These are phyloP conservation scores for Salvelinus namaycush DNA, from an alignment of 2,113 vertebrate species.

Conservation along the genomic window DNA sequence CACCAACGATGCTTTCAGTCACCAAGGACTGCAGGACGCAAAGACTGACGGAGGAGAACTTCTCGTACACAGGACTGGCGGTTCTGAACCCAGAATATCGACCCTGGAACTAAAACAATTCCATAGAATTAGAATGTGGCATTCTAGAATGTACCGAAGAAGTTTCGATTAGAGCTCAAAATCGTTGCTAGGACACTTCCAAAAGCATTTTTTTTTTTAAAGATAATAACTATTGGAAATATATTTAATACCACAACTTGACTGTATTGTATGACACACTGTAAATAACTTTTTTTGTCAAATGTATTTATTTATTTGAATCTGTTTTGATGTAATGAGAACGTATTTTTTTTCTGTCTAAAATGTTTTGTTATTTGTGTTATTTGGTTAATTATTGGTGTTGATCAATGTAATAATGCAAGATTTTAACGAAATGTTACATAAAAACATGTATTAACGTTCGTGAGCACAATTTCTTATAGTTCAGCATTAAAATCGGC, in stretches of 20 bases:
- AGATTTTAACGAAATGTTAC: no score
- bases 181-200: constrained; percentile 28
- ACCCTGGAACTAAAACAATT: constrained; percentile 71
- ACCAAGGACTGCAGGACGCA: constrained; percentile 44
- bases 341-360: constrained; percentile 29
- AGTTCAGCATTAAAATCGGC: background rate
- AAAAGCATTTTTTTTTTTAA: background rate
- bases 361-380: constrained; percentile 4
- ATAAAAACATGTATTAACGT: no score
- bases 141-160: background rate
- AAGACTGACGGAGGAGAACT: constrained; percentile 43
- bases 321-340: constrained; percentile 8
- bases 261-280: background rate
- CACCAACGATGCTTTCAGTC: constrained; percentile 23
- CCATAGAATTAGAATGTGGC: background rate
- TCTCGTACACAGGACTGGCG: constrained; percentile 54
- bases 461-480: background rate
- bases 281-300: no score
- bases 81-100: constrained; percentile 69
- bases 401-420: no score
- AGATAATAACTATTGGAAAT: constrained; percentile 18
- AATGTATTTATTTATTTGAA: no score
- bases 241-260: constrained; percentile 22
- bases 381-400: constrained; percentile 7
- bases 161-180: background rate